Evolutionary conservation across 2,113 vertebrate species (phyloP).

Genomic region (Eolophus roseicapilla): DNA sequence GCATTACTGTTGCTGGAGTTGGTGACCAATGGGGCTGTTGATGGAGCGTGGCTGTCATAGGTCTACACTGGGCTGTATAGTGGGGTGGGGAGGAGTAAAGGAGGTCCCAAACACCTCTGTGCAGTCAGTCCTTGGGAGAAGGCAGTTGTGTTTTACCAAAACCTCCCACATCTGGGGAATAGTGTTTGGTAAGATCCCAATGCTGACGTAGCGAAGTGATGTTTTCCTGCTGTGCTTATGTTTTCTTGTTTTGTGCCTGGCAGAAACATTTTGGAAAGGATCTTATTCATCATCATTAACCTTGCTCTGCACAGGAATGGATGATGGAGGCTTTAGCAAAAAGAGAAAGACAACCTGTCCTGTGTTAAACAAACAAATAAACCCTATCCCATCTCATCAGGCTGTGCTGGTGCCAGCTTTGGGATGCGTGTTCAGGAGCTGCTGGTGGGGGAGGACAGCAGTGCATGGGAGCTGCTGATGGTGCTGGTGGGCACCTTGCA

Average conservation of each 20-base stretch:
- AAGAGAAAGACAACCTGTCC: not conserved
- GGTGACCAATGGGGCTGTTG: not conserved
- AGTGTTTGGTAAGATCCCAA: not conserved
- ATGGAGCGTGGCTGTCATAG: accelerated
- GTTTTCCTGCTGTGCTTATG: not conserved
- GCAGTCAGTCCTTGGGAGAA: accelerated
- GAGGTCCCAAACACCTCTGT: accelerated
- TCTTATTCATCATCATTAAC: not conserved
- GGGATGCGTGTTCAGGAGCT: accelerated
- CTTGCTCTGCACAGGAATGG: accelerated
- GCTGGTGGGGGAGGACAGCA: not conserved
- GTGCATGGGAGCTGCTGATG: accelerated
- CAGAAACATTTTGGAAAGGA: not conserved
- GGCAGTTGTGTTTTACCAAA: not conserved
- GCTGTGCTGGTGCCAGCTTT: accelerated
- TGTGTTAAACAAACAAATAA: not conserved
- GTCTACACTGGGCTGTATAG: accelerated
- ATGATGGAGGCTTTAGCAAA: not conserved
- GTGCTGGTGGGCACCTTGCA: not conserved
- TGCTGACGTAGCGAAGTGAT: accelerated
- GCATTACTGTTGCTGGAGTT: accelerated
- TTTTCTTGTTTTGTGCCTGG: not conserved
- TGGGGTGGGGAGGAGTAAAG: not conserved
- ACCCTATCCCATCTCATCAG: not conserved
- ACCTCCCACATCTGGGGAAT: not conserved